Conservation (phyloP, 2,888 invertebrate genomes). For the Macrosoma leucophasiata region DNA sequence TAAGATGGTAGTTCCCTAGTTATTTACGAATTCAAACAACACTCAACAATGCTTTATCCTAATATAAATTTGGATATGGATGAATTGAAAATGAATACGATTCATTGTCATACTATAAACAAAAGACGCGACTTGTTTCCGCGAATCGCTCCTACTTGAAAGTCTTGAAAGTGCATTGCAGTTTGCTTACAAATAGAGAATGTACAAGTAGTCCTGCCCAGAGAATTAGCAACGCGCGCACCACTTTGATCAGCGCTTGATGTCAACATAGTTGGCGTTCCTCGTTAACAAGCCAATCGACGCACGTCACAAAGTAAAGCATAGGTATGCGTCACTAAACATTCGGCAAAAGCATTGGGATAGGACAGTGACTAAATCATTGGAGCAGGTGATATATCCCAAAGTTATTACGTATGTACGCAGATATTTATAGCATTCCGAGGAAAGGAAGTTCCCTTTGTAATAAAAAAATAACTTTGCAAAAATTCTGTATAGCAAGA, state of each 20-base stretch:
- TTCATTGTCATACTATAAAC: neutral
- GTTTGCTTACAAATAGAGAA: constrained; percentile 53
- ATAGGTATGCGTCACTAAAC: constrained; percentile 24
- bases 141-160: constrained; percentile 14
- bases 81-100: constrained; percentile 5
- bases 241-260: constrained; percentile 56
- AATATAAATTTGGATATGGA: constrained; percentile 7
- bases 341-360: no score
- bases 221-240: constrained; percentile 32
- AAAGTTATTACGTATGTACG: no score
- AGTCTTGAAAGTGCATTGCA: constrained; percentile 23
- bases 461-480: no score
- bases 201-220: constrained; percentile 27
- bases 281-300: constrained; percentile 66
- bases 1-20: no score
- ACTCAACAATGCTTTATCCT: no score
- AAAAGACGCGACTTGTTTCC: constrained; percentile 3
- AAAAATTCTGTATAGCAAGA: no score
- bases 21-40: no score
- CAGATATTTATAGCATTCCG: no score
- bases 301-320: constrained; percentile 34
- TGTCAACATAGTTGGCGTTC: constrained; percentile 57
- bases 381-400: no score
- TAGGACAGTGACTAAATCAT: no score
- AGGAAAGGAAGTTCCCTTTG: no score